Base-by-base conservation (phyloP, 2,888 invertebrate species). In the Drosophila affinis region DNA sequence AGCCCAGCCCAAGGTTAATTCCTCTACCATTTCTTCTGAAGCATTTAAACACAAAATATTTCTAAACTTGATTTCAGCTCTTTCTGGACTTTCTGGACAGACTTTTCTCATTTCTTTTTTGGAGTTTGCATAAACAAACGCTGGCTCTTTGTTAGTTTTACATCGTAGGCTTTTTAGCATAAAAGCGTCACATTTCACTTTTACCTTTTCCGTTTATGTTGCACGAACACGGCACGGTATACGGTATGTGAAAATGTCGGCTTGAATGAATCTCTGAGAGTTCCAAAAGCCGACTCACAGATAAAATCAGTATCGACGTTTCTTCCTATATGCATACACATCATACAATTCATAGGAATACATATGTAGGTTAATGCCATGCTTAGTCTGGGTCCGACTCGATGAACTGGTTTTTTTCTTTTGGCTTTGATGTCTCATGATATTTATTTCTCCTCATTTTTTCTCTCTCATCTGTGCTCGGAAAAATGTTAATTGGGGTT, bases 121-220 rank as follows among this genome's bases (percentile, higher is more conserved):
- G 1, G 14, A 32, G n/a, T 54, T 83, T 82, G 86, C 82, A 87
- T 83, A 74, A 32, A 65, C 72, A 86, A 75, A 48, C 71, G 57
- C 52, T 60, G 53, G 46, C 45, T 51, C 69, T 78, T 86, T 82
- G 76, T 82, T 54, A 53, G 46, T 21, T 55, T 67, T 62, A 51
- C 21, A 52, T 57, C 55, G 58, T 62, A 44, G 62, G 58, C 49
- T 34, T 77, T 81, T 87, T 81, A 83, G 78, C 88, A 87, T 81
- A 77, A 65, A 48, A 61, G 56, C 82, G 82, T 88, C 78, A 83
- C 88, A 82, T 83, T 83, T 83, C 80, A 82, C 86, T 83, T 87
- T 85, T 79, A 59, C 64, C 61, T 44, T 24, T 82, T 79, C 61
- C 64, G 55, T 44, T 32, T n/a, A 21, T 34, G 10, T 4, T 4